Base-by-base conservation (phyloP, 2,113 vertebrate genomes). In the Globicephala melas region DNA sequence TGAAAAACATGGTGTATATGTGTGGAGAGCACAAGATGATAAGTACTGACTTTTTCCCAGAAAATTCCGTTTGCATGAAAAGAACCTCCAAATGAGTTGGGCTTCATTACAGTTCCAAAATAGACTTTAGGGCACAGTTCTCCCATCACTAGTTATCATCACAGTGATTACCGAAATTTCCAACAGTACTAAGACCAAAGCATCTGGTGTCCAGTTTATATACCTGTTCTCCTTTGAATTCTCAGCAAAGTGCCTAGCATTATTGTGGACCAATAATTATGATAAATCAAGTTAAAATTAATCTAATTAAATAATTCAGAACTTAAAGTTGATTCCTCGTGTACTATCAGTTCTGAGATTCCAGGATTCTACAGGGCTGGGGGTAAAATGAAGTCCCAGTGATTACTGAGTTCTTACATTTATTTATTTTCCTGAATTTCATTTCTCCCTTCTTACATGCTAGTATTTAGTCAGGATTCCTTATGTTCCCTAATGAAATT, bases 251-350 rank as follows among this genome's bases (percentile, higher is more conserved):
- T 82, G 31, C 11, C 38, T 82, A 31, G n/a, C 25, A 60, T 62
- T 41, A 63, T 8, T 73, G 41, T 87, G 25, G 53, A 23, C 58
- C 38, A 81, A 50, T 84, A 92, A 87, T 63, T 36, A 90, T 8
- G n/a, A 92, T 26, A 79, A 89, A 93, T 79, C 84, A 93, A 94
- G 77, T 25, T 33, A 81, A 91, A 97, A 77, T 71, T 81, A 84
- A 86, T 33, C 63, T 79, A 93, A 93, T 67, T 88, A 96, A 94
- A 97, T 95, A 63, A 86, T 79, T 83, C 74, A 50, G n/a, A 80
- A 83, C 41, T 90, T 80, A 80, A 74, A 67, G n/a, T 2, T n/a
- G 58, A 67, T 90, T 95, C 44, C 21, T 60, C 62, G 36, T 83
- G 63, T 71, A 25, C 10, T 79, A 36, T 94, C 18, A 79, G 47